phyloP scores from a whole-genome alignment of 2,888 invertebrate species.

The Dryocosmus kuriphilus region DNA sequence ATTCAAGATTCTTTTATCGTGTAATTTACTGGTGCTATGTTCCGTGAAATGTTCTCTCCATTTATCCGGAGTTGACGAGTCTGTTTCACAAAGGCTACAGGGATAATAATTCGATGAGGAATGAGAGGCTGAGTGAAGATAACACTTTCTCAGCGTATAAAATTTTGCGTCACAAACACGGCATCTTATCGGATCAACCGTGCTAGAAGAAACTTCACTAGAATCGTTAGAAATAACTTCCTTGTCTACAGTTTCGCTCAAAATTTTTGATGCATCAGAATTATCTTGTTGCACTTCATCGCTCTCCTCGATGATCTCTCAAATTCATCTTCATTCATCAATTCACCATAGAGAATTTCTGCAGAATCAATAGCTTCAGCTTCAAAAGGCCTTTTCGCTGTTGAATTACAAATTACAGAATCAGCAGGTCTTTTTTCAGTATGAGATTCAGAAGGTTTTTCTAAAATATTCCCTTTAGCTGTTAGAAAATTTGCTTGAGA shows the following conservation, averaged over 20 bases:
- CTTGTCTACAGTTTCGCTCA: background rate
- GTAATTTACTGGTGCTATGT: slow-evolving; percentile 28
- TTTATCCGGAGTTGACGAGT: slow-evolving; percentile 26
- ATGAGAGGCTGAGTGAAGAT: background rate
- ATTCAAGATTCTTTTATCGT: slow-evolving; percentile 32
- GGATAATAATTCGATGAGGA: slow-evolving; percentile 32
- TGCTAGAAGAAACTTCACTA: background rate
- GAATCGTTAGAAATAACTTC: background rate
- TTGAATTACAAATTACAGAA: background rate
- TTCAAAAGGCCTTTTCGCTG: background rate
- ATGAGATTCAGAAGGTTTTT: background rate
- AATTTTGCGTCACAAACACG: background rate
- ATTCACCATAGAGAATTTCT: background rate
- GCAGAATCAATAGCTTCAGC: background rate
- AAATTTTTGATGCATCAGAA: background rate
- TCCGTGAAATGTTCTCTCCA: slow-evolving; percentile 38
- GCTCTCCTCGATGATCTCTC: background rate
- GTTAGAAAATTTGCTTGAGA: slow-evolving; percentile 40
- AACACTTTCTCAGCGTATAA: background rate
- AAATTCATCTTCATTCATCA: background rate
- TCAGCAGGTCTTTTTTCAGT: background rate
- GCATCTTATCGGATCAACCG: background rate
- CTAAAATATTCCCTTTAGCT: background rate
- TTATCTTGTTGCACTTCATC: background rate
- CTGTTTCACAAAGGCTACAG: slow-evolving; percentile 42